Base-by-base conservation (phyloP, 2,113 vertebrate genomes). In the Seriola dumerili region DNA sequence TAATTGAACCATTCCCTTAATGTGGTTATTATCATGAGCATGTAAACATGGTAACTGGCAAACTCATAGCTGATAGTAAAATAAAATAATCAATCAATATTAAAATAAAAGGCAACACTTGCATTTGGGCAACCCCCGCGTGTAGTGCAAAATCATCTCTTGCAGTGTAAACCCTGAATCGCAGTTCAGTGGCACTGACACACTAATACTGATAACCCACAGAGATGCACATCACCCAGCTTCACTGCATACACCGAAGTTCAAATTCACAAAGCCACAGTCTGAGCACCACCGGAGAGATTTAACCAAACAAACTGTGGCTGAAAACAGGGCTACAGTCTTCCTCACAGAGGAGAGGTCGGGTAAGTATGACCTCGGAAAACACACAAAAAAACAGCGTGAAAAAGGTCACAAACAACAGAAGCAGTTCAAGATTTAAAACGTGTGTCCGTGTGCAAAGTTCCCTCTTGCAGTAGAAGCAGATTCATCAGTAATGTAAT, bases 321-420 rank as follows among this genome's bases (percentile, higher is more conserved):
- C 74, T 64, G 62, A 73, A 82, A 69, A 58, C 0, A 12, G 57
- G 71, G 85, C 72, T 25, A 57, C 25, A 71, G 78, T 52, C 71
- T 89, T 95, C 95, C 94, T 95, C 95, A 94, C 78, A 84, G 95
- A 94, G 95, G 94, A 94, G 79, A 92, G 76, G 58, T 76, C 2
- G 67, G 68, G 63, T 23, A 65, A 42, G 57, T 25, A 52, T n/a
- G 46, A 81, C 44, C 50, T 58, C 32, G 8, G n/a, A 82, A 80
- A 81, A 42, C 40, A 42, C 34, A 25, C n/a, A 8, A 55, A 46
- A 58, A 46, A 57, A 52, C 29, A 13, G 10, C 21, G 5, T 25
- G 12, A 9, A 25, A 36, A 75, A 62, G 4, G 44, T 75, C 65
- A 72, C 61, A 57, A 34, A 46, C 3, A 64, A 82, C 21, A 81